phyloP scores from a whole-genome alignment of 2,113 vertebrate species.

The Marmota flaviventris region DNA sequence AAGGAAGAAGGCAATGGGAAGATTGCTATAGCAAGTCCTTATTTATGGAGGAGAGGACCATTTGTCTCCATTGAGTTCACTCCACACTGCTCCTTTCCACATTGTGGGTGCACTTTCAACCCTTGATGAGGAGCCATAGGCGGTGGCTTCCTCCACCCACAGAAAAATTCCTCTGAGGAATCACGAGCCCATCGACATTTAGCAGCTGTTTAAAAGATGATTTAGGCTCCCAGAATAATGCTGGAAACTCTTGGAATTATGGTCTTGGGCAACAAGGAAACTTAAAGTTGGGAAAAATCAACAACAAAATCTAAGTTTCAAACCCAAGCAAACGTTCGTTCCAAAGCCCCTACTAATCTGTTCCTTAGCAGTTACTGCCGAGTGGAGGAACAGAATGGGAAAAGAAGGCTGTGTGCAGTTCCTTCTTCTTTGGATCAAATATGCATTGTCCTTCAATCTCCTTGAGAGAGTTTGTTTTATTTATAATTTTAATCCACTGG shows the following conservation, averaged over 20 bases:
- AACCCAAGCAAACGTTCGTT: neutral
- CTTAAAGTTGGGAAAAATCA: constrained; percentile 4
- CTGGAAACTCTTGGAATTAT: constrained; percentile 43
- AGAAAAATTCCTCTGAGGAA: constrained; percentile 56
- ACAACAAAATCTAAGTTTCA: neutral
- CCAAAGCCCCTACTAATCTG: neutral
- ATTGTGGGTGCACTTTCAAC: constrained; percentile 10
- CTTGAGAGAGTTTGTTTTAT: neutral
- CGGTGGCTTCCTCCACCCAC: constrained; percentile 37
- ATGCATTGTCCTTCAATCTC: neutral
- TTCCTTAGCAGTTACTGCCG: neutral
- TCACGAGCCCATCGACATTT: constrained; percentile 13
- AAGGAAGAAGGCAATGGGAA: neutral
- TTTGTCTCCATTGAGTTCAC: neutral
- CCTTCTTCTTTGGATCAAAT: neutral
- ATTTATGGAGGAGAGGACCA: neutral
- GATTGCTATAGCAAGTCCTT: neutral
- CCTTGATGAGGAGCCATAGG: constrained; percentile 28
- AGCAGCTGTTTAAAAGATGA: constrained; percentile 66
- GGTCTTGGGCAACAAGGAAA: constrained; percentile 44
- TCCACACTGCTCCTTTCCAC: neutral
- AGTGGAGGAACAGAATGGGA: neutral
- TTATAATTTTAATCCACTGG: no score
- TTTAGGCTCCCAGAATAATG: constrained; percentile 51
- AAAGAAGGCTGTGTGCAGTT: neutral